phyloP scores from a whole-genome alignment of 2,888 invertebrate species.

The Cosmia trapezina region DNA sequence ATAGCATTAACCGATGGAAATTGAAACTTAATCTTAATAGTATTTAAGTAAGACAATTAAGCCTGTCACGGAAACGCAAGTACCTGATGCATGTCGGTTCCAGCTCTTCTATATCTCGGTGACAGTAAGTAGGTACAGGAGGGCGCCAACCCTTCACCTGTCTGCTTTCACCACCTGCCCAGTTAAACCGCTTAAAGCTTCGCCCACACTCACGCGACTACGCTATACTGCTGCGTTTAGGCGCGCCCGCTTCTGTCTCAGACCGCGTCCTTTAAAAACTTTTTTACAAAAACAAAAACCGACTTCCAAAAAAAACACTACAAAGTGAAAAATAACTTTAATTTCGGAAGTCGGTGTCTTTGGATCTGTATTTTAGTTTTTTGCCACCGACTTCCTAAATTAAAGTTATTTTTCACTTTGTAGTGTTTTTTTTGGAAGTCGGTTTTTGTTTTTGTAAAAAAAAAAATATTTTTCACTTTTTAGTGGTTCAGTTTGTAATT shows the following conservation, averaged over 20 bases:
- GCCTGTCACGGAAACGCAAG: background rate
- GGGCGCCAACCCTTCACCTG: constrained; percentile 76
- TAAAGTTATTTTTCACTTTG: no score
- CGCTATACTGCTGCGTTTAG: constrained; percentile 3
- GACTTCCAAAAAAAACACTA: no score
- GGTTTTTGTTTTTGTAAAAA: no score
- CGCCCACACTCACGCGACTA: constrained; percentile 43
- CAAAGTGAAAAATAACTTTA: no score
- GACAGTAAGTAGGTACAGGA: constrained; percentile 31
- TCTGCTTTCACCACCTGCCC: constrained; percentile 76
- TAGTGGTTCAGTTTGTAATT: no score
- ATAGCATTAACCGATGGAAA: constrained; percentile 9
- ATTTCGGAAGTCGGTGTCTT: no score
- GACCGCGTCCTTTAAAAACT: no score
- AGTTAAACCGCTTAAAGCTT: constrained; percentile 77
- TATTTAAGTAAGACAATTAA: background rate
- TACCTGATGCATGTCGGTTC: constrained; percentile 31
- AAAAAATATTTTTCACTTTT: no score
- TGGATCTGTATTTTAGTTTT: no score
- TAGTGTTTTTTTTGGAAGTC: no score
- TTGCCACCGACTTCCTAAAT: no score
- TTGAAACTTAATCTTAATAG: background rate
- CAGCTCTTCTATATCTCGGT: constrained; percentile 27
- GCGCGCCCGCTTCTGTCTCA: background rate
- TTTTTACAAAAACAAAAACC: no score